A percentile compares a stretch with the other conserved stretches of the same genome.
Evolutionary conservation across 2,888 invertebrate species (phyloP).

Genomic region (Epirrita christyi): DNA sequence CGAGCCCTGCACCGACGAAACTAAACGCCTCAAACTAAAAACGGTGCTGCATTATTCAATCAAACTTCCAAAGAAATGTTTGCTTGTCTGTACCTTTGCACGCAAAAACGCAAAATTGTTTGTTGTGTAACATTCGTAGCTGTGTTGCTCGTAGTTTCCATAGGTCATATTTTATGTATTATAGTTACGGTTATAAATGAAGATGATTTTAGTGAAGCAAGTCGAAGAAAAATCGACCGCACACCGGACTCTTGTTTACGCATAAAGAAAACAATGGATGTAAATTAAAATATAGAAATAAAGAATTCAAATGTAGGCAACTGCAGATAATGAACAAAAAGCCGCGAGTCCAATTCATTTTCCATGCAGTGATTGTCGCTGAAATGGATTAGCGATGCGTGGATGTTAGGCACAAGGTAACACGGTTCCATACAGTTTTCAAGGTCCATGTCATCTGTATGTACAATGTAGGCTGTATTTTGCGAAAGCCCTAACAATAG

Average conservation of each 20-base stretch:
- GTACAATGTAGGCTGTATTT: slow-evolving; percentile 7
- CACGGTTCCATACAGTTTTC: slow-evolving; percentile 14
- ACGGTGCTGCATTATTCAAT: slow-evolving; percentile 35
- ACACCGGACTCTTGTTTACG: not conserved
- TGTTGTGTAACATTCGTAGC: too few species aligned
- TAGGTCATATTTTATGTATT: not conserved
- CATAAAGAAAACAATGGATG: not conserved
- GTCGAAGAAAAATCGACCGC: not conserved
- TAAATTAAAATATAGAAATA: too few species aligned
- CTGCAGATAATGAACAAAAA: slow-evolving; percentile 40
- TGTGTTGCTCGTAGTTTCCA: not conserved
- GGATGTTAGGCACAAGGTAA: slow-evolving; percentile 23
- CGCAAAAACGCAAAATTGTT: not conserved
- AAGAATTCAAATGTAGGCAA: slow-evolving; percentile 15
- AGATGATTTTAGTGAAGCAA: not conserved
- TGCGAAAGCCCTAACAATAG: slow-evolving; percentile 17
- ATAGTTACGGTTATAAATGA: not conserved
- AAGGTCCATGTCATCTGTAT: slow-evolving; percentile 21
- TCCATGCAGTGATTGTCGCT: slow-evolving; percentile 46
- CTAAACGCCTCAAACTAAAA: slow-evolving; percentile 57
- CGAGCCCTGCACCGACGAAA: slow-evolving; percentile 65
- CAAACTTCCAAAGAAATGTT: slow-evolving; percentile 37
- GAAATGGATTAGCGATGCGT: slow-evolving; percentile 35
- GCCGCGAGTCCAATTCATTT: slow-evolving; percentile 48
- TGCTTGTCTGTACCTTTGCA: not conserved